Evolutionary conservation across 2,888 invertebrate genomes (phyloP).

Genomic region (Hirtodrosophila confusa): DNA sequence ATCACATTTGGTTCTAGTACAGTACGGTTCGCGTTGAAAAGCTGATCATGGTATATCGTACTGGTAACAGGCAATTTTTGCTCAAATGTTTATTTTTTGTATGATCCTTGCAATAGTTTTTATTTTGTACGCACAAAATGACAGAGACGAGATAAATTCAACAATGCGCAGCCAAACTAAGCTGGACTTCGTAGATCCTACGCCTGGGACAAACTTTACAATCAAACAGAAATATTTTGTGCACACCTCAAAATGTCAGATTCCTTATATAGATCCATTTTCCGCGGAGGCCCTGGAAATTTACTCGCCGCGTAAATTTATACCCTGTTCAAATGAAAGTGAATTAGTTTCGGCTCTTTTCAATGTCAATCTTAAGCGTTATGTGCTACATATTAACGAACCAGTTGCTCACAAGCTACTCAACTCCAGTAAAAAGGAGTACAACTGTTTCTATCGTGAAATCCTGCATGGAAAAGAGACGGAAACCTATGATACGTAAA

Average conservation of each 20-base stretch:
- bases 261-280: conserved; percentile 87
- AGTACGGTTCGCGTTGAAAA: neutral
- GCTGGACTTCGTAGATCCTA: neutral
- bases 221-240: conserved; percentile 51
- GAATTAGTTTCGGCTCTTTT: conserved; percentile 47
- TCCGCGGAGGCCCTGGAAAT: conserved; percentile 83
- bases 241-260: conserved; percentile 86
- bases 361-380: conserved; percentile 38
- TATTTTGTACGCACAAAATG: neutral
- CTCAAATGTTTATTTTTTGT: conserved; percentile 16
- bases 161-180: neutral
- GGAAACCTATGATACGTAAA: conserved; percentile 54
- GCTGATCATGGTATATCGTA: conserved; percentile 20
- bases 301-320: conserved; percentile 37
- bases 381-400: conserved; percentile 53
- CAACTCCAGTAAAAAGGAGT: conserved; percentile 28
- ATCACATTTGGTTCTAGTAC: conserved; percentile 6
- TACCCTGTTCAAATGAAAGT: conserved; percentile 52
- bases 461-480: conserved; percentile 48
- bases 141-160: neutral
- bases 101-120: conserved; percentile 1
- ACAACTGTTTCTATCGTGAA: conserved; percentile 77
- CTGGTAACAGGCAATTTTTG: neutral
- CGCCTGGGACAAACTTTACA: neutral
- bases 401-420: conserved; percentile 41